Conservation (phyloP, 2,888 invertebrate species). For the Drosophila tanythrix region DNA sequence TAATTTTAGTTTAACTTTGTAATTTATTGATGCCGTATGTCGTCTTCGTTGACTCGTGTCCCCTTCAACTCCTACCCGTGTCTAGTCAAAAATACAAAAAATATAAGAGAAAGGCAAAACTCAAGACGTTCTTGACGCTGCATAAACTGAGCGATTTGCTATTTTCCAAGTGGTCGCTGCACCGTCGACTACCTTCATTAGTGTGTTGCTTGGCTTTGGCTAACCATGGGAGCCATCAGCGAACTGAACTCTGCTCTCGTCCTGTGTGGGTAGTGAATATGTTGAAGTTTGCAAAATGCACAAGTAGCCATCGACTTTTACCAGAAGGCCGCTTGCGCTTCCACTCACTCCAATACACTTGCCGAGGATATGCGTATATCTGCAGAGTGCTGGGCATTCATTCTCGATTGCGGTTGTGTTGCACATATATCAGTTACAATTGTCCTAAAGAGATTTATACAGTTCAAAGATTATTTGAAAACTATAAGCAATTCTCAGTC, state of each 20-base stretch:
- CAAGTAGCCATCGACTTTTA: slow-evolving; percentile 42
- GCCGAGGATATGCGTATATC: not conserved
- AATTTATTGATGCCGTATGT: slow-evolving; percentile 81
- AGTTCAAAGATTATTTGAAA: not conserved
- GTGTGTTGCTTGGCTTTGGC: slow-evolving; percentile 76
- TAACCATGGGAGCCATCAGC: slow-evolving; percentile 59
- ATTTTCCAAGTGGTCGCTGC: slow-evolving; percentile 47
- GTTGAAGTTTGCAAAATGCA: slow-evolving; percentile 62
- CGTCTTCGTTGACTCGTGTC: slow-evolving; percentile 51
- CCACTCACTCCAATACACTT: slow-evolving; percentile 6
- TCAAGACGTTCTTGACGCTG: slow-evolving; percentile 44
- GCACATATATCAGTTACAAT: not conserved
- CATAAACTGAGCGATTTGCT: slow-evolving; percentile 37
- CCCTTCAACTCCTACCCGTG: not conserved
- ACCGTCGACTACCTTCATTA: slow-evolving; percentile 76
- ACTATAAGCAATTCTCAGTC: not conserved
- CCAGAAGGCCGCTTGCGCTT: slow-evolving; percentile 23
- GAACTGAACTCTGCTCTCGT: not conserved
- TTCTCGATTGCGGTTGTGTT: not conserved
- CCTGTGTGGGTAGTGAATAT: slow-evolving; percentile 36
- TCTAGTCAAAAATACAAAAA: slow-evolving; percentile 1
- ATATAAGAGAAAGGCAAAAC: slow-evolving; percentile 48
- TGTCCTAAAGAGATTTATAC: not conserved
- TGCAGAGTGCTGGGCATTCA: not conserved
- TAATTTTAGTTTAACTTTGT: slow-evolving; percentile 81